Base-by-base conservation (phyloP, 2,797 vertebrate species). In the Pampus argenteus region DNA sequence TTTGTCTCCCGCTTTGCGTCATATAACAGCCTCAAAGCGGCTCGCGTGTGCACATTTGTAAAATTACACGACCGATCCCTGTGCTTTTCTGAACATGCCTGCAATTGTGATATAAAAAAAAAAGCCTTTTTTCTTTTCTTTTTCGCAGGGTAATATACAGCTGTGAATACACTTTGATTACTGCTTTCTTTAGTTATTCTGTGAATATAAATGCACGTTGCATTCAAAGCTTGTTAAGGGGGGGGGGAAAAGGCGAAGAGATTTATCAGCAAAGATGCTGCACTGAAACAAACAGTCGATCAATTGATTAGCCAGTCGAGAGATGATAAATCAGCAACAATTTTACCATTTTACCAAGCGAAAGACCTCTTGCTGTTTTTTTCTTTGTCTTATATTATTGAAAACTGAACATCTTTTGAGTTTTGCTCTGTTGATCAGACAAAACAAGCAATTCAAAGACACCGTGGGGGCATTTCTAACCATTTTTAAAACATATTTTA, bases 1-100 rank as follows among this genome's bases (percentile, higher is more conserved):
- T 92, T 91, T 92, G 84, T 92, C 89, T 88, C 83, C 72, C 60
- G 66, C 74, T 80, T 78, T 17, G 42, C 76, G 58, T 83, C 88
- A 82, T 45, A 58, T 82, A 86, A 77, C 78, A 79, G 71, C 70
- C 64, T 74, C 76, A 51, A 31, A 74, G 81, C 55, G 45, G 74
- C 61, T 59, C 23, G 65, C 47, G 49, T 59, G 56, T 71, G 58
- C 67, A 40, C 44, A 26, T 71, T 64, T 79, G 66, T 66, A 60
- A 49, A 58, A 56, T 44, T 66, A 49, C 72, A 29, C 6, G 44
- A 17, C 42, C 48, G 20, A 9, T 14, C 54, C 44, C 50, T 57
- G 15, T 58, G 65, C 48, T 2, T 73, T 49, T 75, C 38, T 31
- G 28, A 18, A 3, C 42, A 3, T 55, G 18, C 50, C 52, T 68